Evolutionary conservation across 1,140 invertebrate genomes (phyloP), one percentile per base, ranked within the genome.

Genomic region (Parasteatoda tepidariorum): DNA sequence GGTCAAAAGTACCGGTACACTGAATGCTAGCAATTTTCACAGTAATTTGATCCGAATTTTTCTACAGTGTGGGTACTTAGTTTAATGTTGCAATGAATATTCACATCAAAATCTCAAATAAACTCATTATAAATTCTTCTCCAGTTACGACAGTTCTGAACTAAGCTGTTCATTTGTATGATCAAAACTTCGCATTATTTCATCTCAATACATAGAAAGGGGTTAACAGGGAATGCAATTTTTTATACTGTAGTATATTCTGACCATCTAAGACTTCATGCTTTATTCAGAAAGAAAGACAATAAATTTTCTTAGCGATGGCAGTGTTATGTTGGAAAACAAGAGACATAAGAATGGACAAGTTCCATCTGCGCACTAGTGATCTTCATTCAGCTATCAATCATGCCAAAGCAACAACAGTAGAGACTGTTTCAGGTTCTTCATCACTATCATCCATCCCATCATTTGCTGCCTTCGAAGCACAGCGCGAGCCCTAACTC

Each of bases 401-500:
- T 79, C 75, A 67, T 79, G 75, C 31, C 75, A 79, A 48, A 54
- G 64, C 38, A 79, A 79, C 75, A 79, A 68, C 71, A 79, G 75
- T 57, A 26, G 62, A 15, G 61, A 66, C 59, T 76, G 74, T 76
- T 48, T 61, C 38, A 79, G 41, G 75, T 67, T 79, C 75, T 79
- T 79, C 75, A 79, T 79, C 75, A 79, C 75, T 79, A 79, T 79
- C 75, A 79, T 79, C 64, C 64, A 15, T 13, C 26, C 48, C n/a
- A 79, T 79, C 75, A 79, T 79, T 79, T 79, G 75, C 68, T 79
- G 75, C 75, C 75, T 79, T 55, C 54, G 75, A 33, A 68, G 68
- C 62, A 64, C 26, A 79, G 62, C 31, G 62, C 28, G 62, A 38
- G 62, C 55, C 55, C 59, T 57, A 61, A 61, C 30, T n/a, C 13